Base-by-base conservation (phyloP, 1,140 invertebrate species). In the Magallana ariakensis region DNA sequence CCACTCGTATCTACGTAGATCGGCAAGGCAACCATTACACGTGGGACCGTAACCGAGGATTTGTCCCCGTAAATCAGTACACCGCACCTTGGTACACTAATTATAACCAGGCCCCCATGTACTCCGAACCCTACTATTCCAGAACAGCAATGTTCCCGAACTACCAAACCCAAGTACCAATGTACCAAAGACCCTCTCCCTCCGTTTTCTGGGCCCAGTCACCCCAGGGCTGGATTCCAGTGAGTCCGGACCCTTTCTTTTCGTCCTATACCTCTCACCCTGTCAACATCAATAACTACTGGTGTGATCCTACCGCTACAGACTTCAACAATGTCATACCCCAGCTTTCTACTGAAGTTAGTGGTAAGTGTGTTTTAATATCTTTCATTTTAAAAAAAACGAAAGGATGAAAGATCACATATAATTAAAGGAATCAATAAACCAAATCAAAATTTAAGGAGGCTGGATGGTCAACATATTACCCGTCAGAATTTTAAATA, bases 11-110 rank as follows among this genome's bases (percentile, higher is more conserved):
- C 1, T 54, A 80, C n/a, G 33, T 22, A 9, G 85, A 86, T 55
- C 62, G 86, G 13, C 22, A 86, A 80, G 82, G 82, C n/a, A 85
- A 60, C 10, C 87, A 83, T 16, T 84, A 33, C 26, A 56, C 80
- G 8, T 88, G 87, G 87, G 81, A 88, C 60, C 62, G 80, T 1
- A 58, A 57, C 26, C 60, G 33, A 62, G 87, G 87, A 8, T 83
- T 33, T 46, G 84, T 88, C 16, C 85, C 85, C n/a, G 81, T 88
- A 0, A 22, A 16, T 56, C 10, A 70, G 26, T 75, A 58, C 7
- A 75, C 7, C 33, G 4, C 16, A 60, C 10, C 62, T 3, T 5
- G 26, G 3, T 56, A 10, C 70, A 16, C 0, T 75, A 75, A 60
- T 62, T n/a, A 83, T 84, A 7, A 16, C 60, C n/a, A 16, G 83